Evolutionary conservation across 2,888 invertebrate genomes (phyloP).

Genomic region (Strigamia maritima): DNA sequence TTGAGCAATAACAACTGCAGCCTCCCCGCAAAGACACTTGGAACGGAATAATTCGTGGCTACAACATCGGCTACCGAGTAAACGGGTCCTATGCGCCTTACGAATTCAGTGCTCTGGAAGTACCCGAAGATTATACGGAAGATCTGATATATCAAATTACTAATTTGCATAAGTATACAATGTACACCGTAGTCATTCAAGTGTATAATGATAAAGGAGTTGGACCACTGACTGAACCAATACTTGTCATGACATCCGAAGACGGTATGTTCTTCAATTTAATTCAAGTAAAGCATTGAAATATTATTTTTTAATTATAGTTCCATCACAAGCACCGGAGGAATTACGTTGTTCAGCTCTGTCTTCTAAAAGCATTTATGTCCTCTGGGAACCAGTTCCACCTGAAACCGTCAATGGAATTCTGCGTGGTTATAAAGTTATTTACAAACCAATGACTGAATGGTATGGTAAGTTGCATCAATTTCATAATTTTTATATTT

Average conservation of each 20-base stretch:
- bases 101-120: slow-evolving; percentile 19
- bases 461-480: slow-evolving; percentile 33
- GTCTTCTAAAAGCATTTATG: slow-evolving; percentile 35
- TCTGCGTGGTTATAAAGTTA: slow-evolving; percentile 24
- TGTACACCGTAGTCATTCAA: slow-evolving; percentile 12
- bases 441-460: slow-evolving; percentile 33
- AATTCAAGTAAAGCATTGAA: not conserved
- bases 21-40: slow-evolving; percentile 18
- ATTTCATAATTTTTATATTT: not conserved
- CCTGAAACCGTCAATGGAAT: slow-evolving; percentile 28
- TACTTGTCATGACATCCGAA: slow-evolving; percentile 34
- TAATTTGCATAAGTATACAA: slow-evolving; percentile 15
- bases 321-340: slow-evolving; percentile 4
- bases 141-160: slow-evolving; percentile 30
- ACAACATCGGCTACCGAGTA: not conserved
- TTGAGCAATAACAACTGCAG: not conserved
- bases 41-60: slow-evolving; percentile 35
- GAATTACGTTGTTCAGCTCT: slow-evolving; percentile 25
- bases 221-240: slow-evolving; percentile 2
- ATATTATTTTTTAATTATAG: not conserved
- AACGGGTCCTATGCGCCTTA: not conserved
- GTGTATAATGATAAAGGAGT: slow-evolving; percentile 33
- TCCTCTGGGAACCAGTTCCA: slow-evolving; percentile 7
- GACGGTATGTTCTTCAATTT: not conserved
- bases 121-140: slow-evolving; percentile 37